Evolutionary conservation across 2,797 vertebrate genomes (phyloP).

Genomic region (Falco columbarius): DNA sequence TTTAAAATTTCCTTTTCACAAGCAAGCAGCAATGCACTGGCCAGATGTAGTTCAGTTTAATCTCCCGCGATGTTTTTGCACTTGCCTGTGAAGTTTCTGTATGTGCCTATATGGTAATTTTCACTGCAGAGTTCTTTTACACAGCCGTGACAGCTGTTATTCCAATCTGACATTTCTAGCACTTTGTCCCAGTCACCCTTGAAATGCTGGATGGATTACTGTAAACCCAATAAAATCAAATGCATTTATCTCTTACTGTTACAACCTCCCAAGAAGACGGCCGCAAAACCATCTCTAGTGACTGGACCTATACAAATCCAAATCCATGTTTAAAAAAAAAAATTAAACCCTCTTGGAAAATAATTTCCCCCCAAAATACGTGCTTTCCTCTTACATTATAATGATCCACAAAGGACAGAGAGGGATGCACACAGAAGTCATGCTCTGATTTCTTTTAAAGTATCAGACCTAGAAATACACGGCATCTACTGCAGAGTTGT

Average conservation of each 20-base stretch:
- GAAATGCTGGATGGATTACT: not conserved
- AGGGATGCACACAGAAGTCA: not conserved
- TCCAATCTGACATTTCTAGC: not conserved
- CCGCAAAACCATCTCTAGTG: not conserved
- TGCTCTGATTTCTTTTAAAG: not conserved
- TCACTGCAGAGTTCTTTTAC: not conserved
- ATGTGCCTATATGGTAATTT: not conserved
- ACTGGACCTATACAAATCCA: not conserved
- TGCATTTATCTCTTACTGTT: not conserved
- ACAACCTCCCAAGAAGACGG: not conserved
- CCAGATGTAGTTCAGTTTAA: not conserved
- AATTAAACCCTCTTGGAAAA: not conserved
- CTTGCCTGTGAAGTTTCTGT: not conserved
- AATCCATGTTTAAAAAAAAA: not conserved
- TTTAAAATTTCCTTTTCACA: not conserved
- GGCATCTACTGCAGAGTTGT: not conserved
- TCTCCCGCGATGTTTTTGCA: not conserved
- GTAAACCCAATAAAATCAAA: conserved; percentile 7
- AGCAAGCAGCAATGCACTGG: not conserved
- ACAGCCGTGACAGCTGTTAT: not conserved
- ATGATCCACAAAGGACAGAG: not conserved
- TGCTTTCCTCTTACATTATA: not conserved
- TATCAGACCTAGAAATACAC: not conserved
- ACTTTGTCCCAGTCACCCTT: not conserved
- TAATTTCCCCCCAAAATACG: accelerated